Base-by-base conservation (phyloP, 2,888 invertebrate species). In the Liodrosophila aerea region DNA sequence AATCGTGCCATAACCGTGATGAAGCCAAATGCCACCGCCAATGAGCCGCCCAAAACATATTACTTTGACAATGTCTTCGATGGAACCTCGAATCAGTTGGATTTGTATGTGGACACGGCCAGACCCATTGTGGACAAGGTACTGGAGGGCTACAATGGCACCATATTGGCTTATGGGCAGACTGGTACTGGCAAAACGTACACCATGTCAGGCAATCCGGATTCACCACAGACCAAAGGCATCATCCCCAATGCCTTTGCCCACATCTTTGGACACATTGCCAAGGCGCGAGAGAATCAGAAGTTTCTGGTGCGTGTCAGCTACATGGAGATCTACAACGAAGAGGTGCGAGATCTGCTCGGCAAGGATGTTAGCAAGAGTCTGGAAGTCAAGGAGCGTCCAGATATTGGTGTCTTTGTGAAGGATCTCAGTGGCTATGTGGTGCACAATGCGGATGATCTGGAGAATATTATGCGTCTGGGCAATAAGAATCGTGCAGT, bases 231-330 rank as follows among this genome's bases (percentile, higher is more conserved):
- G 86, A 92, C 96, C 7, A 93, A 96, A 60, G 99, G 99, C 39
- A 98, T 99, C 80, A 99, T 99, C 83, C 99, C 99, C 0, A 99
- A 99, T 91, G 98, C 98, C 0, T 99, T 99, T 91, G 98, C 98
- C 0, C 99, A 99, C 85, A 97, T 99, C 75, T 99, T 99, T 91
- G 97, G 97, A 22, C 97, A 97, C 85, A 99, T 99, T 76, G 97
- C 99, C 0, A 96, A 97, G 87, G 97, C 98, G 0, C 95, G 94
- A 56, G 97, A 96, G 57, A 95, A 96, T 87, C 95, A 96, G 80
- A 96, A 97, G 96, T 99, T 99, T 91, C 92, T 99, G 47, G 99
- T 99, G 4, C 94, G 98, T 75, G 98, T 98, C 4, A 98, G 99
- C 0, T 99, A 99, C 89, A 92, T 99, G 90, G 99, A 99, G 92